Percentiles rank a stretch among this genome's conserved stretches.
Evolutionary conservation across 2,888 invertebrate species (phyloP).

Genomic region (Arrhopalites spinosus): DNA sequence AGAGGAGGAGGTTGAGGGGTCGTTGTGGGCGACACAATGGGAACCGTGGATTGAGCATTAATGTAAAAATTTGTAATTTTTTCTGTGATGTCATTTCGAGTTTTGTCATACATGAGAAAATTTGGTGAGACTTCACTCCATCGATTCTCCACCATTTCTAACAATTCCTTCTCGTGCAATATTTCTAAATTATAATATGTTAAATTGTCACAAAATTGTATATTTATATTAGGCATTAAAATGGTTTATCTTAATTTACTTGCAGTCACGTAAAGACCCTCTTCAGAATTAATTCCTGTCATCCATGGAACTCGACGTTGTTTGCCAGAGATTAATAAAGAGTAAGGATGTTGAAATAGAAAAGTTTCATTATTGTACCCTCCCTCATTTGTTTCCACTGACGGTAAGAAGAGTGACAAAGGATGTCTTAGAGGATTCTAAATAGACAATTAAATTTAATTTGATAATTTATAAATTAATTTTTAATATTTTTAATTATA

Average conservation of each 20-base stretch:
- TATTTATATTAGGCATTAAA: neutral
- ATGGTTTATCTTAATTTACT: too few relatives aligned
- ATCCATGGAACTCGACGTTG: constrained; percentile 49
- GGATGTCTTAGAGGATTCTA: constrained; percentile 40
- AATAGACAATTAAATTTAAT: too few relatives aligned
- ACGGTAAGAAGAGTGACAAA: constrained; percentile 42
- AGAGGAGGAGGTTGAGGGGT: neutral
- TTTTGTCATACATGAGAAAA: constrained; percentile 1
- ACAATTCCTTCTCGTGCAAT: neutral
- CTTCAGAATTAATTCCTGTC: constrained; percentile 46
- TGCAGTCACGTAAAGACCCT: constrained; percentile 46
- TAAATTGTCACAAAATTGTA: neutral
- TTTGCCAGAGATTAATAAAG: constrained; percentile 41
- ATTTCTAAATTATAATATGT: too few relatives aligned
- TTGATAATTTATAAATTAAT: too few relatives aligned
- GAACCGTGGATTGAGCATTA: neutral
- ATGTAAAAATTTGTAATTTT: neutral
- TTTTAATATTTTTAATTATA: neutral
- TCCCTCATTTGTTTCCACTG: constrained; percentile 38
- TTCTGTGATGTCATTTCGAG: neutral
- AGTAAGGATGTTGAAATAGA: constrained; percentile 48
- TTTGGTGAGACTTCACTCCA: neutral
- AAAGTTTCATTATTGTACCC: constrained; percentile 34
- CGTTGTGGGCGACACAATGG: neutral
- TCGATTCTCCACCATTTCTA: neutral